Evolutionary conservation across 2,888 invertebrate species (phyloP).

Genomic region (Prosapia bicincta): DNA sequence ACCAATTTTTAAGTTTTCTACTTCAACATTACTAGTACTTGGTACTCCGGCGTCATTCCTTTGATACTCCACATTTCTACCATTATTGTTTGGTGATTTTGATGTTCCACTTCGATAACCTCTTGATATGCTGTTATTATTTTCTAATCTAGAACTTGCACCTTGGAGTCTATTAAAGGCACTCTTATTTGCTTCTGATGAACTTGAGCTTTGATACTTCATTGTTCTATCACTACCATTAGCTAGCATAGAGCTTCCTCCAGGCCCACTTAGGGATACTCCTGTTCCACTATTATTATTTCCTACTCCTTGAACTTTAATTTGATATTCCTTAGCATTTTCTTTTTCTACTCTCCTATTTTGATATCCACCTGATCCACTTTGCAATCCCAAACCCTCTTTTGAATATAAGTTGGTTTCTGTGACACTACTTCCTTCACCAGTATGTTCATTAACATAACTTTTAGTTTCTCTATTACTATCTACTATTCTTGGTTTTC

Average conservation of each 20-base stretch:
- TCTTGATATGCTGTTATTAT: not conserved
- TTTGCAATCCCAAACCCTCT: not conserved
- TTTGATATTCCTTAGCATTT: too few species aligned
- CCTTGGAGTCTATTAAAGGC: too few species aligned
- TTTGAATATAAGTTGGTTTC: not conserved
- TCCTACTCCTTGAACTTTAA: not conserved
- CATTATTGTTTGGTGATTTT: not conserved
- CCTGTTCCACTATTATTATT: not conserved
- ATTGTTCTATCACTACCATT: not conserved
- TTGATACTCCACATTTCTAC: not conserved
- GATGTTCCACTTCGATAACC: not conserved
- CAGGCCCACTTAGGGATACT: not conserved
- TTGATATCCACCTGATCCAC: too few species aligned
- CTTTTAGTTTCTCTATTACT: not conserved
- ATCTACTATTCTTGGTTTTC: conserved; percentile 1
- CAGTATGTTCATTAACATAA: too few species aligned
- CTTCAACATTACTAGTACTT: not conserved
- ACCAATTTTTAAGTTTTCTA: too few species aligned
- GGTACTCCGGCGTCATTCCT: not conserved
- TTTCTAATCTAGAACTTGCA: too few species aligned
- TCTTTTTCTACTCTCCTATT: too few species aligned
- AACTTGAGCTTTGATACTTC: too few species aligned
- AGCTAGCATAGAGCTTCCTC: too few species aligned
- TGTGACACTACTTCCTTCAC: not conserved
- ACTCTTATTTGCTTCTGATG: too few species aligned